A percentile compares a stretch with the other conserved stretches of the same genome.
phyloP scores from a whole-genome alignment of 2,888 invertebrate species.

The Sabatieria punctata region DNA sequence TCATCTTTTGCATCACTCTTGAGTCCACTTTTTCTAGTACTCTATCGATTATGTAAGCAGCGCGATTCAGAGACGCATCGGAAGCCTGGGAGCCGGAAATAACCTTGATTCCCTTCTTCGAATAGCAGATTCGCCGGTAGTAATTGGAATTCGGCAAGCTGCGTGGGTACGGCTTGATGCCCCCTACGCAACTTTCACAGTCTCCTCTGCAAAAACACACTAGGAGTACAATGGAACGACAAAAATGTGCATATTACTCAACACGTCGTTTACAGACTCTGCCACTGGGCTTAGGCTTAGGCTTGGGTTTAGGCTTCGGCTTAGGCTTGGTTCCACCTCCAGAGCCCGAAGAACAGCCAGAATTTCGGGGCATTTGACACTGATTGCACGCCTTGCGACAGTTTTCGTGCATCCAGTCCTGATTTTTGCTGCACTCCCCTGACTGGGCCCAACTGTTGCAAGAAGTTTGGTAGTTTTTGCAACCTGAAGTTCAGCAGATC shows the following conservation, averaged over 20 bases:
- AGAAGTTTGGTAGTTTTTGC: background rate
- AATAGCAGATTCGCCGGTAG: too few relatives aligned
- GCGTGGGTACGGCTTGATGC: background rate
- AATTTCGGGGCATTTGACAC: background rate
- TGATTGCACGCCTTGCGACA: background rate
- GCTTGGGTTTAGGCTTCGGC: background rate
- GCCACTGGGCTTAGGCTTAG: background rate
- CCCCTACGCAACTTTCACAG: background rate
- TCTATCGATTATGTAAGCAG: background rate
- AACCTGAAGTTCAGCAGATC: background rate
- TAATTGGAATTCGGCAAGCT: background rate
- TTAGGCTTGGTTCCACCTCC: too few relatives aligned
- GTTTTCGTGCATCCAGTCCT: background rate
- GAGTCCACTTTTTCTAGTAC: background rate
- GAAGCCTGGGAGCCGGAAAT: background rate
- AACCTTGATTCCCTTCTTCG: background rate
- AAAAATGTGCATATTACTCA: background rate
- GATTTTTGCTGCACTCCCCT: background rate
- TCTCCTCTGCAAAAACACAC: background rate
- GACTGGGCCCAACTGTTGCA: background rate
- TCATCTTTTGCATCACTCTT: background rate
- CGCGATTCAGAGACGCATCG: background rate
- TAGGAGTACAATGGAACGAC: background rate
- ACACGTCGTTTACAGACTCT: background rate
- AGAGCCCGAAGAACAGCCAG: background rate